Percentiles rank a stretch among this genome's conserved stretches.
Conservation (phyloP, 2,113 vertebrate genomes). For the Balaenoptera acutorostrata region DNA sequence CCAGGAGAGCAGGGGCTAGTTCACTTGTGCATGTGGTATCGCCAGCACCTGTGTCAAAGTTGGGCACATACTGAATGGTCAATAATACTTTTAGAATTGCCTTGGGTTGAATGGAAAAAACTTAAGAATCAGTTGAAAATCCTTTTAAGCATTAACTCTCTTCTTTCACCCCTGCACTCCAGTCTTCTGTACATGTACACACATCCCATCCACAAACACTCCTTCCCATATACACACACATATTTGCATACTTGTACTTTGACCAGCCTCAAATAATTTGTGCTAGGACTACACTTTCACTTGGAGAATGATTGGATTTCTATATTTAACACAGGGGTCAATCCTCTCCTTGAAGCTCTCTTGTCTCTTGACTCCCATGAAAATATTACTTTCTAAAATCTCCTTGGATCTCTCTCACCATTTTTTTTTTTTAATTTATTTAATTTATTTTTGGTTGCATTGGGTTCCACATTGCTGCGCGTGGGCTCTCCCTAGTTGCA, state of each 20-base stretch:
- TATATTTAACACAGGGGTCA: background rate
- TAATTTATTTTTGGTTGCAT: too few species aligned
- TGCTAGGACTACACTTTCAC: background rate
- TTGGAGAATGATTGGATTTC: background rate
- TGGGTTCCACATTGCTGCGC: too few species aligned
- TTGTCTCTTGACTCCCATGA: background rate
- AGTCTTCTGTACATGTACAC: background rate
- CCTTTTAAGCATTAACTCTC: background rate
- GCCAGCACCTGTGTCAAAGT: background rate
- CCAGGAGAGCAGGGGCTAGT: background rate
- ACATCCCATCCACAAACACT: background rate
- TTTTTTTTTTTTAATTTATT: background rate
- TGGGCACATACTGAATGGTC: background rate
- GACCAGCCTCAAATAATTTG: background rate
- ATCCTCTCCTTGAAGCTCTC: background rate
- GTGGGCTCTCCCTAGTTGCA: too few species aligned
- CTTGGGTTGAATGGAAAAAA: background rate
- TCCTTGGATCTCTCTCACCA: background rate
- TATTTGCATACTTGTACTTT: background rate
- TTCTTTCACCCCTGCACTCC: background rate
- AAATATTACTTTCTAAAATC: background rate
- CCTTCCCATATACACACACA: fast-evolving
- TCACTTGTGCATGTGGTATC: background rate
- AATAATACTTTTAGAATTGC: background rate
- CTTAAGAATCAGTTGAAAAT: background rate